Evolutionary conservation across 2,888 invertebrate species (phyloP), one percentile per base, ranked within the genome.

Genomic region (Polydrusus cervinus): DNA sequence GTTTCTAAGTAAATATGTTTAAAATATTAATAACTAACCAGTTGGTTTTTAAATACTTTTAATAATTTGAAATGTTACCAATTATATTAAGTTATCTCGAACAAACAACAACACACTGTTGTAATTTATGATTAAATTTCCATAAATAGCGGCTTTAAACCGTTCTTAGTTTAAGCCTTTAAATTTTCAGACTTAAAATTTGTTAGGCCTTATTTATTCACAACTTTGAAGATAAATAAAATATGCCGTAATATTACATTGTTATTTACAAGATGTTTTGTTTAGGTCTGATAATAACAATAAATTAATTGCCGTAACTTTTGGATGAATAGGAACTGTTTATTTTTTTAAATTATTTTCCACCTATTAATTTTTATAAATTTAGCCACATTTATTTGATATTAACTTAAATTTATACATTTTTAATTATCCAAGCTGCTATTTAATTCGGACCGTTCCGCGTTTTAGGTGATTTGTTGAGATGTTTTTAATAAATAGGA

Each of bases 171-270:
- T 49, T 18, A 49, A 18, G 49, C 49, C 49, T 18, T 18, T 18
- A 49, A 49, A 49, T 49, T 49, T 49, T 11, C 18, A 49, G 16
- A 18, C 49, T 49, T 49, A 18, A 18, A 18, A 18, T 13, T 18
- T 49, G 49, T 49, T 49, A 18, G 49, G 18, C 49, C 49, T 49
- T 49, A 49, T 49, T 49, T 49, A 49, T 18, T 18, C 18, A 49
- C 49, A 49, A 49, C 49, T 49, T 49, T 49, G 9, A 11, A 49
- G 18, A 49, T 49, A 49, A 49, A 49, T 49, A 49, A 49, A 49
- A 49, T 49, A 49, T 49, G 49, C 18, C 49, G 18, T 49, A 49
- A 49, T 49, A 49, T 49, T 18, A 49, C 16, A 1, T 16, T 49
- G 14, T n/a, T n/a, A n/a, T n/a, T n/a, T 49, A 49, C 8, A 49